Base-by-base conservation (phyloP, 2,113 vertebrate species). In the Triplophysa dalaica region DNA sequence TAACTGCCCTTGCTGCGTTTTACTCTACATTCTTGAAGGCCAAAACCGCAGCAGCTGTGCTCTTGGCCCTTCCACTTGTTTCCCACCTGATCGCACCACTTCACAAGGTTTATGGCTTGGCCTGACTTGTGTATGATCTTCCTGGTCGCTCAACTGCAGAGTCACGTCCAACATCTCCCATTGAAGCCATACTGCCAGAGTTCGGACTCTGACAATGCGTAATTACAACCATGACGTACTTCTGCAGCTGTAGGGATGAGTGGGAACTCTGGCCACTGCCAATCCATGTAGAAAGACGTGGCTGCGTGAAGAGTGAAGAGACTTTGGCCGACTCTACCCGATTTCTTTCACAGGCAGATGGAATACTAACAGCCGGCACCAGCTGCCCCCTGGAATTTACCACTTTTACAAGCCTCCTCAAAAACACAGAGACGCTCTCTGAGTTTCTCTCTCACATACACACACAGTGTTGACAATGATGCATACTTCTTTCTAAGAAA, bases 331-430 rank as follows among this genome's bases (percentile, higher is more conserved):
- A 41, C 29, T 54, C 50, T 52, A 60, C 6, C 48, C 63, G 50
- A 45, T 58, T 22, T 62, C 54, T 70, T 63, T 77, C 62, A 62
- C 61, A 60, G 86, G 81, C 85, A 87, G 73, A 78, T 82, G 88
- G 88, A 89, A 88, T 91, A 84, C 87, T 81, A 93, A 89, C 87
- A 90, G 92, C 91, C 85, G 87, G 88, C 89, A 92, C 84, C 92
- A 90, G 89, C 92, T 93, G 90, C 78, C 83, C 63, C n/a, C 69
- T 88, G 89, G 89, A 91, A 92, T 92, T 88, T 88, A 88, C 81
- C 86, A 88, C 87, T 91, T 92, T 90, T 88, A 89, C 88, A 88
- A 88, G 87, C 82, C 85, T 86, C 83, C 86, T 81, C 81, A 81
- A 81, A 85, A 84, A 41, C 65, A 70, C 73, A 41, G 33, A 19